A percentile compares a stretch with the other conserved stretches of the same genome.
These are phyloP conservation scores for Stenichneumon culpator DNA, from an alignment of 2,888 invertebrate species.

Conservation along the genomic window DNA sequence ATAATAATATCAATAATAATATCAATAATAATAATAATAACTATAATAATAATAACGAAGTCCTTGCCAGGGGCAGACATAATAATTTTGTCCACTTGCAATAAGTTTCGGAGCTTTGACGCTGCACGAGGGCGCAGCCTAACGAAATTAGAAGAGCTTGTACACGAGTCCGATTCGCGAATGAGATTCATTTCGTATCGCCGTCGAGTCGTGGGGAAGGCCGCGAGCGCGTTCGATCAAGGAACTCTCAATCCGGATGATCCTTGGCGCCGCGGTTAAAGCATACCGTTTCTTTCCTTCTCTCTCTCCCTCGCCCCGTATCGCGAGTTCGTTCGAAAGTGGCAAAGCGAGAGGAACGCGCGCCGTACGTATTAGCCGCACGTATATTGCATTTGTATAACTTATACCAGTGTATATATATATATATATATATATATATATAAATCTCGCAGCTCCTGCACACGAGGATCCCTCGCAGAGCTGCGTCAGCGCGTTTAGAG, in stretches of 20 bases:
- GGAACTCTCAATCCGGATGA: slow-evolving; percentile 44
- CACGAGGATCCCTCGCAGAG: slow-evolving; percentile 3
- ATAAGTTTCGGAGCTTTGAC: neutral
- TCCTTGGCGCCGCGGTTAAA: slow-evolving; percentile 46
- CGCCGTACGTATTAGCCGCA: neutral
- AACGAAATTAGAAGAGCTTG: slow-evolving; percentile 7
- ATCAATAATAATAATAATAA: too few relatives aligned
- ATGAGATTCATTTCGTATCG: slow-evolving; percentile 37
- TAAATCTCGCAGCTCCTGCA: neutral
- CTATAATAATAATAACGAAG: too few relatives aligned
- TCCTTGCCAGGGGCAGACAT: too few relatives aligned
- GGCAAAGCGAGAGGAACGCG: neutral
- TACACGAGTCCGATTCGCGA: neutral
- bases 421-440: slow-evolving; percentile 2
- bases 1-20: too few relatives aligned
- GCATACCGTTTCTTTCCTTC: slow-evolving; percentile 17
- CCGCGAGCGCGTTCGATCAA: slow-evolving; percentile 46
- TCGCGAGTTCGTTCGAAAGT: slow-evolving; percentile 1
- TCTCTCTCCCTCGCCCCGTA: neutral
- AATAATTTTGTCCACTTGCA: neutral
- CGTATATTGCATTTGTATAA: slow-evolving; percentile 26
- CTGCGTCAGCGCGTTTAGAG: slow-evolving; percentile 75
- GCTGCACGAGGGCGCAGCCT: neutral
- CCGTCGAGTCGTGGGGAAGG: slow-evolving; percentile 44
- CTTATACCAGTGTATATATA: slow-evolving; percentile 20